Base-by-base conservation (phyloP, 2,888 invertebrate genomes). In the Uloborus plumipes region DNA sequence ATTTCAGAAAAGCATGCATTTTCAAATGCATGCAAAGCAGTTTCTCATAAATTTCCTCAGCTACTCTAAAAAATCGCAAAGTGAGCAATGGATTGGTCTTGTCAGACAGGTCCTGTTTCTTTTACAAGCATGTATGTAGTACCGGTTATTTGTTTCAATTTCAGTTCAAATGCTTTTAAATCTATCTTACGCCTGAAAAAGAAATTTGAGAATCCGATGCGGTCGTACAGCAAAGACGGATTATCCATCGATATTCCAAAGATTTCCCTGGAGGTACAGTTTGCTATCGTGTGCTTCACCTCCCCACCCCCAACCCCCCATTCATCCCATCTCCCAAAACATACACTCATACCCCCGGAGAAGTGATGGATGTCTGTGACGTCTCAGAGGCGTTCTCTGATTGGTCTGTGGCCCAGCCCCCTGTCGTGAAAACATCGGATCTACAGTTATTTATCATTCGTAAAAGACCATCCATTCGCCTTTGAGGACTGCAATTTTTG, bases 351-450 rank as follows among this genome's bases (percentile, higher is more conserved):
- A 31, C 74, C 49, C 49, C 69, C 14, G 18, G 77, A 78, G 39
- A 39, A 39, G 71, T 78, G 77, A 78, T 78, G 71, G 77, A 78
- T 78, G 77, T 53, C 53, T 14, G 77, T 71, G 69, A 78, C 77
- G 77, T 78, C 71, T 70, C 62, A 65, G 26, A 78, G 77, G 77
- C 77, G 77, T 70, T 71, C 50, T 78, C 65, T 71, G 77, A 78
- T 78, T 78, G 77, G 70, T 71, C 71, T 49, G 47, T 65, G 26
- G 71, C 62, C 77, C 77, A 71, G 65, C 77, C 77, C 71, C 77
- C 77, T 71, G 77, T 78, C 77, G 77, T 65, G 70, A 78, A 78
- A 78, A 78, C 77, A 78, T 78, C 70, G 69, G 76, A 76, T 76
- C 62, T 49, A 50, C 49, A 62, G 77, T 78, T 78, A 78, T 78